phyloP scores from a whole-genome alignment of 2,888 invertebrate species.

The Litoditis marina region DNA sequence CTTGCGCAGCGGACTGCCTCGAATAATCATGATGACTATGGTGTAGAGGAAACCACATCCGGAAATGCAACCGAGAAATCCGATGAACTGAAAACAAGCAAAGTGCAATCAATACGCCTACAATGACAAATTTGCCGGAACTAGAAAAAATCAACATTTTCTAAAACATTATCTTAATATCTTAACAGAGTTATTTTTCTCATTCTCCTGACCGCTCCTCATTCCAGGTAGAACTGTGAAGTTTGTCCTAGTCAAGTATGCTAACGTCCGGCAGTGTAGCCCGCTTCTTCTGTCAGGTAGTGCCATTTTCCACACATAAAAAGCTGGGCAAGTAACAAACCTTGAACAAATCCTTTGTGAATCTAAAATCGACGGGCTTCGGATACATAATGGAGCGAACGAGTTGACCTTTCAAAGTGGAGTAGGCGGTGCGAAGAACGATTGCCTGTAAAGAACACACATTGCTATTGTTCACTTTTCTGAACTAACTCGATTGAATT shows the following conservation, averaged over 20 bases:
- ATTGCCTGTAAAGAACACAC: slow-evolving; percentile 69
- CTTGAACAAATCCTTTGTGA: slow-evolving; percentile 67
- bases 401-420: slow-evolving; percentile 70
- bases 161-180: not conserved
- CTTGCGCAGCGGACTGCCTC: slow-evolving; percentile 36
- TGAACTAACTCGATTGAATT: too few relatives aligned
- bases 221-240: too few relatives aligned
- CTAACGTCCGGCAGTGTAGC: too few relatives aligned
- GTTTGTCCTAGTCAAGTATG: too few relatives aligned
- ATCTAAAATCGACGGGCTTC: slow-evolving; percentile 69
- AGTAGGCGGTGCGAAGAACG: slow-evolving; percentile 74
- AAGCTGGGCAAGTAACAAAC: slow-evolving; percentile 10
- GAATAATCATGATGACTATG: slow-evolving; percentile 75
- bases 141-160: not conserved
- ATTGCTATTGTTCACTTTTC: not conserved
- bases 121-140: not conserved
- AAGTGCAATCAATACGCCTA: not conserved
- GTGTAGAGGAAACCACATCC: slow-evolving; percentile 70
- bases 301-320: too few relatives aligned
- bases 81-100: slow-evolving; percentile 28
- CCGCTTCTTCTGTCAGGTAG: too few relatives aligned
- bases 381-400: slow-evolving; percentile 69
- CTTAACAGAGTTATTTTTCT: too few relatives aligned
- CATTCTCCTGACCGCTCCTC: too few relatives aligned
- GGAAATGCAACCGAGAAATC: slow-evolving; percentile 37